Evolutionary conservation across 1,140 invertebrate species (phyloP), one percentile per base, ranked within the genome.

Genomic region (Zaprionus camerounensis): DNA sequence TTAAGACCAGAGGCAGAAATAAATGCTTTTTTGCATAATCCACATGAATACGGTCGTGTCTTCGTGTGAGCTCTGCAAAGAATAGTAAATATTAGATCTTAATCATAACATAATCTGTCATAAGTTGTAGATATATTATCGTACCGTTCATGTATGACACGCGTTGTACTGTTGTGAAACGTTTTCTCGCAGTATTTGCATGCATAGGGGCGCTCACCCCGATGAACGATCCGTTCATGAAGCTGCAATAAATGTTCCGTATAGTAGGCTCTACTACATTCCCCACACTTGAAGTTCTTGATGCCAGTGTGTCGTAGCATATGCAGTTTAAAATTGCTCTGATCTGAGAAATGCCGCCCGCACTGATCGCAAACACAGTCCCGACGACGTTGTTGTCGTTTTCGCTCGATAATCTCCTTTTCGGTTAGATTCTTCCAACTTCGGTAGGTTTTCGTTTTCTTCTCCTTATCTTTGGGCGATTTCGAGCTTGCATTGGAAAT

Each of bases 261-360:
- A 64, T 88, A 88, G 56, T 79, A 88, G 0, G 24, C 36, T 55
- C 65, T 84, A 1, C 41, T 58, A 26, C 84, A 88, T 3, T 81
- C 57, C 3, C 20, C 26, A 26, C 84, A 88, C n/a, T 68, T 51
- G n/a, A 79, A 88, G 12, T 84, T 79, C 53, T 81, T 88, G 7
- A 88, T 44, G n/a, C 84, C 84, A 1, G 85, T 66, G 55, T 88
- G 84, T 0, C 84, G 62, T 1, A 88, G 49, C 78, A 88, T 81
- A n/a, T 88, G 84, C 20, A 88, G 24, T 38, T 88, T 88, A 3
- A 88, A 88, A 34, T 88, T 88, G 59, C 84, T 88, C 26, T 81
- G 85, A 17, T 88, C 84, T 2, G 68, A 88, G 9, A 88, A 88
- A 17, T 88, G 78, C 0, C 81, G 36, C 3, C 84, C 84, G 24